Conservation (phyloP, 2,113 vertebrate genomes). For the Puntigrus tetrazona region DNA sequence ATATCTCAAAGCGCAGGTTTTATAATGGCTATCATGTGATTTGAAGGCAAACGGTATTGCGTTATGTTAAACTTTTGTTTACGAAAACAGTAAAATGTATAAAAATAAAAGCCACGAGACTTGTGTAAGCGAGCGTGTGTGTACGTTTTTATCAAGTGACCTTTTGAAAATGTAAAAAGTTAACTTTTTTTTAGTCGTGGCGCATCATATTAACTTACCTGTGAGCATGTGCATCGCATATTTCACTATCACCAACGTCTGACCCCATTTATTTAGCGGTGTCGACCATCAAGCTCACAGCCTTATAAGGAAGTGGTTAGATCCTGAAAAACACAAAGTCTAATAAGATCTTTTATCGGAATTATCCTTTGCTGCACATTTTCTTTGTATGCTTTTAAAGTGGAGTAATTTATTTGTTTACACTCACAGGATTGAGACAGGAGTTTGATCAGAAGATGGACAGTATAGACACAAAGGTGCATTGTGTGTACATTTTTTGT, state of each 20-base stretch:
- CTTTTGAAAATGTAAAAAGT: not conserved
- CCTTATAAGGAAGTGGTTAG: slow-evolving; percentile 5
- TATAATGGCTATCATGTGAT: not conserved
- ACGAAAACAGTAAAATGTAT: not conserved
- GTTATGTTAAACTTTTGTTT: not conserved
- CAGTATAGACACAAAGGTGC: slow-evolving; percentile 53
- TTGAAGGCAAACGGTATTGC: too few relatives aligned
- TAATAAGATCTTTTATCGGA: not conserved
- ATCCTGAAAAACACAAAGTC: not conserved
- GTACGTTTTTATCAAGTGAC: not conserved
- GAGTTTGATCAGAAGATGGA: slow-evolving; percentile 55
- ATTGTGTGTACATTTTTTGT: not conserved
- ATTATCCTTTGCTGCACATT: not conserved
- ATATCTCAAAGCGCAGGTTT: not conserved
- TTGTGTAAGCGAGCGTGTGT: not conserved
- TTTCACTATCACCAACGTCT: slow-evolving; percentile 1
- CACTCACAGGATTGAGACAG: not conserved
- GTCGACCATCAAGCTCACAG: not conserved
- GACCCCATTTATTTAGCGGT: not conserved
- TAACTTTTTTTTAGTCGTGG: not conserved
- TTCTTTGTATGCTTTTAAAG: not conserved
- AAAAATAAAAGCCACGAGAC: not conserved
- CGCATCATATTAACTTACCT: slow-evolving; percentile 28
- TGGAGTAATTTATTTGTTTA: slow-evolving; percentile 5
- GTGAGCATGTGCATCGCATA: not conserved